Conservation (phyloP, 2,113 vertebrate species). For the Ondatra zibethicus region DNA sequence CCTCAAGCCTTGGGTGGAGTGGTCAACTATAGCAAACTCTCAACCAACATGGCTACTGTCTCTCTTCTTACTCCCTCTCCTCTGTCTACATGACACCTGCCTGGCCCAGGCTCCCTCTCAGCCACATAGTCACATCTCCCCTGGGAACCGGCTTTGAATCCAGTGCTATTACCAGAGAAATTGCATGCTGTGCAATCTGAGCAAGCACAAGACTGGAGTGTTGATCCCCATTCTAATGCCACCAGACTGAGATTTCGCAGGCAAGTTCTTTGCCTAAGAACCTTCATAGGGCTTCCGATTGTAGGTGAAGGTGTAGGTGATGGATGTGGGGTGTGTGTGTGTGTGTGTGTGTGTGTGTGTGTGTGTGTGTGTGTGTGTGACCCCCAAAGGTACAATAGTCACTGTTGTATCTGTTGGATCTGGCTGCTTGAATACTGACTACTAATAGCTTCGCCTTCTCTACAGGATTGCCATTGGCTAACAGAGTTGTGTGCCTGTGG, state of each 20-base stretch:
- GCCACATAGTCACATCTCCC: neutral
- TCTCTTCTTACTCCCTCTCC: neutral
- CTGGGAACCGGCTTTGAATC: neutral
- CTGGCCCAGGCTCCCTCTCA: neutral
- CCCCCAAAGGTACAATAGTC: neutral
- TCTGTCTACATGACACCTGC: neutral
- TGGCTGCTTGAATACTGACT: neutral
- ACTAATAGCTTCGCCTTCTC: neutral
- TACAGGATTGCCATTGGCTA: neutral
- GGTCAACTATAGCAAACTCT: neutral
- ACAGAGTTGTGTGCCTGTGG: neutral
- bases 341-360: neutral
- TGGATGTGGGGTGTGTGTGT: neutral
- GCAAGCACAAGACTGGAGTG: neutral
- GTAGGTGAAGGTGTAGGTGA: neutral
- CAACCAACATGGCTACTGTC: neutral
- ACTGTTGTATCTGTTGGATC: slow-evolving; percentile 1
- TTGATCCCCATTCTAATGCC: neutral
- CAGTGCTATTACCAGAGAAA: neutral
- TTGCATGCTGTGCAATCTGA: neutral
- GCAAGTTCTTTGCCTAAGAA: neutral
- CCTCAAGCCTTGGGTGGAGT: neutral
- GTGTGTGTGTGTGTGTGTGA: neutral
- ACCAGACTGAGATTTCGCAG: too few species aligned
- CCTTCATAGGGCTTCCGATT: neutral